phyloP scores from a whole-genome alignment of 2,888 invertebrate genomes.

The Drosophila kokeensis region DNA sequence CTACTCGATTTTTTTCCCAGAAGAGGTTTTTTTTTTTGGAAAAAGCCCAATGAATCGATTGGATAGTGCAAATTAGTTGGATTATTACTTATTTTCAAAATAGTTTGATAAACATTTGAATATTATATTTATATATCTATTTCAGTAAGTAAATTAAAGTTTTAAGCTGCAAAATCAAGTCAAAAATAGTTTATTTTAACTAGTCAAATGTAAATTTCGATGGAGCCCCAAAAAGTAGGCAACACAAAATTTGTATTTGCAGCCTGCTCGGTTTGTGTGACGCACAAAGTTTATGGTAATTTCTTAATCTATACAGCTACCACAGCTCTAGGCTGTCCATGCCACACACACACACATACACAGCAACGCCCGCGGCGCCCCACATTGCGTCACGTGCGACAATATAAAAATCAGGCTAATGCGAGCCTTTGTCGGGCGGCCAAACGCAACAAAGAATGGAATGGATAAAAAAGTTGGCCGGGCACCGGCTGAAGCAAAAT shows the following conservation, averaged over 20 bases:
- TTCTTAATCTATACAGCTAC: conserved; percentile 46
- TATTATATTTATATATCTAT: neutral
- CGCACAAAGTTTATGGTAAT: conserved; percentile 60
- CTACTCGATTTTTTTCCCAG: conserved; percentile 19
- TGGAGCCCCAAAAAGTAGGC: conserved; percentile 25
- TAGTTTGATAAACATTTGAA: neutral
- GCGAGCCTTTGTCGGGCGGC: conserved; percentile 32
- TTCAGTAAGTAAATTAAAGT: too few relatives aligned
- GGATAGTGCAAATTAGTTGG: neutral
- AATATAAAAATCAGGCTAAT: conserved; percentile 61
- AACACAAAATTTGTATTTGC: conserved; percentile 19
- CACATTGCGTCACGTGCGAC: conserved; percentile 35
- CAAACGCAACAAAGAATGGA: neutral
- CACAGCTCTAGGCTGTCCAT: neutral
- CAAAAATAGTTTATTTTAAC: neutral
- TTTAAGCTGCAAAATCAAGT: neutral
- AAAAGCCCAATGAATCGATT: conserved; percentile 1
- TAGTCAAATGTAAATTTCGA: conserved; percentile 12
- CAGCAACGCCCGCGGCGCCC: neutral
- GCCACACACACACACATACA: neutral
- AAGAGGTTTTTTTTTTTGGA: conserved; percentile 40
- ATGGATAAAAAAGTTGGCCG: conserved; percentile 14
- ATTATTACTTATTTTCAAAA: neutral
- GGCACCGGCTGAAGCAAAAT: conserved; percentile 33
- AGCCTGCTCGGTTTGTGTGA: neutral